Evolutionary conservation across 2,113 vertebrate species (phyloP), one percentile per base, ranked within the genome.

Genomic region (Pterocles burchelli): DNA sequence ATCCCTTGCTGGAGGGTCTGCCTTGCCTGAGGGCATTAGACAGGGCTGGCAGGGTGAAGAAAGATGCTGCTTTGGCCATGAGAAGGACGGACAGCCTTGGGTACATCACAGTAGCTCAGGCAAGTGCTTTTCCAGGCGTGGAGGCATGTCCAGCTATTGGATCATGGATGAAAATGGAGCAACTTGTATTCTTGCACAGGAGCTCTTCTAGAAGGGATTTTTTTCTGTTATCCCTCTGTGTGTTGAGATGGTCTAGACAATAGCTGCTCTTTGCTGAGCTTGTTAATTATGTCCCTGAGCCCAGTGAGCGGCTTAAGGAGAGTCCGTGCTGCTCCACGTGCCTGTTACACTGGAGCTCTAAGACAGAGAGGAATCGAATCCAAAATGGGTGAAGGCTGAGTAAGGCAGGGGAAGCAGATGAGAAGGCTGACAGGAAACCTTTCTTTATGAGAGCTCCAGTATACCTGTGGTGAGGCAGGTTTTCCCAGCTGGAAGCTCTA

Each of bases 271-370:
- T 75, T 3, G 2, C 29, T 74, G 46, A 92, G 12, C 4, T 3
- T 1, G 0, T 52, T 45, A 12, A 11, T 26, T 36, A 16, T 10
- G 14, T 8, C 17, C 22, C 24, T 57, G 63, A 87, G 55, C 24
- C 14, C 29, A 25, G 34, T 3, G n/a, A 41, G 18, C 70, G 65
- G 11, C 3, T 2, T 22, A 45, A 66, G 16, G 55, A 84, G 31
- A 51, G 36, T 52, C 45, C 2, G 3, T 7, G 45, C 29, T 89
- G 34, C 16, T 73, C 26, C 66, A 17, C 0, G 0, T 38, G 41
- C 22, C 54, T 34, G 26, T 45, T 25, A 52, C 17, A 6, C 61
- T 3, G 1, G 21, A 13, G 10, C 38, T 84, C 3, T 66, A 28
- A 45, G 8, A 18, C 7, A 38, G 25, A 72, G 16, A 34, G 10